Base-by-base conservation (phyloP, 64 coral and sea anemone genomes). In the Acropora yongei region DNA sequence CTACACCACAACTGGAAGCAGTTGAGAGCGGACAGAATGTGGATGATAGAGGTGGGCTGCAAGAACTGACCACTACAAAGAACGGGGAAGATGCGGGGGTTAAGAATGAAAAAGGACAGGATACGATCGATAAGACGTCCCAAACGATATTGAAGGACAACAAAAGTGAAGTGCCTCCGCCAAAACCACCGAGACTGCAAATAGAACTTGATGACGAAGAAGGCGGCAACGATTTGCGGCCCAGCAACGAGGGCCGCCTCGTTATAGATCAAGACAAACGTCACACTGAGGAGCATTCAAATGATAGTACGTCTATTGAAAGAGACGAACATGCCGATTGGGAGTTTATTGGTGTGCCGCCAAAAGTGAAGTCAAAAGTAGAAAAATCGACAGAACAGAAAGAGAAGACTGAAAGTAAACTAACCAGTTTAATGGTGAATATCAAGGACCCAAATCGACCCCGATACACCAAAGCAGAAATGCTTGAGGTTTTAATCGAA, bases 381-480 rank as follows among this genome's bases (percentile, higher is more conserved):
- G 42, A 86, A 72, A 80, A 75, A 3, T 79, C 72, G 18, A 49
- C 73, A 40, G 45, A 80, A 44, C 17, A 17, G 63, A 85, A 90
- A 72, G 75, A 57, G 57, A 71, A 51, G 6, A 4, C 47, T 2
- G 50, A 17, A 69, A 80, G 84, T 2, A 77, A 75, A 8, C 58
- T 88, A 47, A 71, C 45, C 17, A 13, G 12, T 8, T 74, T 44
- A 41, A 49, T 41, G 46, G 74, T 83, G 11, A 88, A 10, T 1
- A 93, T 53, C 4, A 57, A 91, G 61, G 97, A 99, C 86, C 97
- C 97, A 6, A 99, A 99, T 84, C 89, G 97, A 76, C 97, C 97
- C 4, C 73, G 97, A 49, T 99, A 95, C 53, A 99, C 97, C 4
- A 91, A 90, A 77, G 91, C 95, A 87, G 97, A 99, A 79, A 82